Evolutionary conservation across 2,888 invertebrate genomes (phyloP).

Genomic region (Pseudanteris insignis): DNA sequence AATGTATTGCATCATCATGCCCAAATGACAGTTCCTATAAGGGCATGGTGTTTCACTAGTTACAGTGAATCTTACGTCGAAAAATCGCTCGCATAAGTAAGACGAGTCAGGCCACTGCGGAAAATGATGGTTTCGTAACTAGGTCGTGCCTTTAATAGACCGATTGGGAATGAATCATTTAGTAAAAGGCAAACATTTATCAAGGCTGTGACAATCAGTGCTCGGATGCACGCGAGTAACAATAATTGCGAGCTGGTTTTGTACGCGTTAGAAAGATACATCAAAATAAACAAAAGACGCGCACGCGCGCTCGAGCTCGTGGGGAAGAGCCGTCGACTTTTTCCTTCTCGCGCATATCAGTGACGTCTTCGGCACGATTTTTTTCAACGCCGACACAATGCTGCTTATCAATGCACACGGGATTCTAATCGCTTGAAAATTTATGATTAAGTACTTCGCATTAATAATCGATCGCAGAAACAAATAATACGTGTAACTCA

Average conservation of each 20-base stretch:
- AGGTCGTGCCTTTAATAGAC: constrained; percentile 57
- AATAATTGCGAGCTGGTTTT: not conserved
- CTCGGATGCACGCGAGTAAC: constrained; percentile 7
- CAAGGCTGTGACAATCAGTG: constrained; percentile 46
- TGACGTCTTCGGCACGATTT: constrained; percentile 37
- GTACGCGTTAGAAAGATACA: constrained; percentile 20
- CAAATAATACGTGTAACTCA: too few species aligned
- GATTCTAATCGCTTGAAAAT: constrained; percentile 12
- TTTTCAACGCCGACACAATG: constrained; percentile 31
- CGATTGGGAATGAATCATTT: constrained; percentile 51
- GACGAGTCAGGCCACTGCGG: constrained; percentile 32
- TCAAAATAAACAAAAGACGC: constrained; percentile 39
- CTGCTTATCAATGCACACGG: constrained; percentile 27
- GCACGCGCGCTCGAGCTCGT: too few species aligned
- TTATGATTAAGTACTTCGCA: constrained; percentile 8
- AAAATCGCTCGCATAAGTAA: too few species aligned
- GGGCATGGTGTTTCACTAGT: too few species aligned
- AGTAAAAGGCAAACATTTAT: constrained; percentile 51
- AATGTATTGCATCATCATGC: too few species aligned
- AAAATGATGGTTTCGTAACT: constrained; percentile 50
- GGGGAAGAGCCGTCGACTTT: constrained; percentile 31
- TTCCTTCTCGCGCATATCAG: constrained; percentile 28
- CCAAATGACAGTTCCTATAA: too few species aligned
- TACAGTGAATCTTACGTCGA: too few species aligned
- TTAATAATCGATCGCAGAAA: too few species aligned